Conservation (phyloP, 2,888 invertebrate genomes). For the Rotaria sp. region DNA sequence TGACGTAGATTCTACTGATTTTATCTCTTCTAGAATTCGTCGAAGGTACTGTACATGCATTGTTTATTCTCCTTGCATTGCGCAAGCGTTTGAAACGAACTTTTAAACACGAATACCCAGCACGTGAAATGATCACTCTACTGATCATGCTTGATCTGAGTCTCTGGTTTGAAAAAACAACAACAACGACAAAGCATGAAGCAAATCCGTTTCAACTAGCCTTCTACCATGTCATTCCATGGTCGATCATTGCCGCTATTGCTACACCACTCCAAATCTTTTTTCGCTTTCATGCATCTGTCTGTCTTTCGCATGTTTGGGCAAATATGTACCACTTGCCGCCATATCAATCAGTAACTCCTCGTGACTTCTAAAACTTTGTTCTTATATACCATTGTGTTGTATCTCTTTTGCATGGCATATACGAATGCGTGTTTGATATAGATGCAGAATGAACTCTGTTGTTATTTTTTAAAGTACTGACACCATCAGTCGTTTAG, state of each 20-base stretch:
- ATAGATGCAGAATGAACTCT: too few relatives aligned
- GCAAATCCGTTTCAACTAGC: constrained; percentile 32
- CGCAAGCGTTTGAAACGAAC: neutral
- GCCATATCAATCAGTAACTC: neutral
- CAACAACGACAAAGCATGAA: constrained; percentile 33
- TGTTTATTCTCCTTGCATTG: neutral
- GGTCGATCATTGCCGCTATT: constrained; percentile 33
- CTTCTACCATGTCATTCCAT: constrained; percentile 37
- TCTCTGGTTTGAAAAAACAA: constrained; percentile 36
- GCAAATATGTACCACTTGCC: constrained; percentile 28
- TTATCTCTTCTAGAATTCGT: neutral
- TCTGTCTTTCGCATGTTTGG: constrained; percentile 40
- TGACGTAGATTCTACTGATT: too few relatives aligned
- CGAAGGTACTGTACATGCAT: constrained; percentile 4
- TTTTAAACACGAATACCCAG: constrained; percentile 32
- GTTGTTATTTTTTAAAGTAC: too few relatives aligned
- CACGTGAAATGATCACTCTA: constrained; percentile 30
- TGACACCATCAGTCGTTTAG: too few relatives aligned
- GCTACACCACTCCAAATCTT: constrained; percentile 37
- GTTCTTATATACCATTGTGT: too few relatives aligned
- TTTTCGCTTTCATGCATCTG: constrained; percentile 39
- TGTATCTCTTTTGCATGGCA: too few relatives aligned
- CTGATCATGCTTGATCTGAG: constrained; percentile 35
- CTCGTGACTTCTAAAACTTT: neutral
- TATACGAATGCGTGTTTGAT: too few relatives aligned